These are phyloP conservation scores for Eriosoma lanigerum DNA, from an alignment of 1,140 invertebrate genomes.

Conservation along the genomic window DNA sequence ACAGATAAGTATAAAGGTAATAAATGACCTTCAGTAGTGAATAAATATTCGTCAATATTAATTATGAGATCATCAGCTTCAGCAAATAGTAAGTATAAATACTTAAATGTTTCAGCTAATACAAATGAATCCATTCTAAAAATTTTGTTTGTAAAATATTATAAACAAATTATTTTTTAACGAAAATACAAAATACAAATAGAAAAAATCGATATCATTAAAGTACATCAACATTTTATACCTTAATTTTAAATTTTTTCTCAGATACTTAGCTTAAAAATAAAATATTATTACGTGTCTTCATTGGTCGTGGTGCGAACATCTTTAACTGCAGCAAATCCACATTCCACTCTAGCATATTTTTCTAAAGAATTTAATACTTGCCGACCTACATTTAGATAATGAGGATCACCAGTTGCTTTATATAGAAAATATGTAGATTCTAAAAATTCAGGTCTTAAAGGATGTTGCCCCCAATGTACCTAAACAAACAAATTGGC, in stretches of 20 bases:
- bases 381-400: constrained; percentile 88
- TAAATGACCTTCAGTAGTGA: constrained; percentile 96
- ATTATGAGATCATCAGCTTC: constrained; percentile 83
- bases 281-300: constrained; percentile 63
- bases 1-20: constrained; percentile 75
- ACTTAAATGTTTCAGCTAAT: constrained; percentile 96
- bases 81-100: constrained; percentile 91
- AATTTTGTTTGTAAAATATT: constrained; percentile 24
- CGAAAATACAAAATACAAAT: background rate
- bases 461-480: constrained; percentile 96
- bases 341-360: constrained; percentile 90
- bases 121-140: constrained; percentile 96
- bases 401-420: constrained; percentile 93
- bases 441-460: constrained; percentile 96
- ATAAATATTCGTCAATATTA: constrained; percentile 93
- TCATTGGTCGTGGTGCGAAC: constrained; percentile 87
- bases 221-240: constrained; percentile 2
- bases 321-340: constrained; percentile 95
- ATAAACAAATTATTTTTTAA: too few species aligned
- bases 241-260: background rate
- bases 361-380: constrained; percentile 89
- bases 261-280: constrained; percentile 33
- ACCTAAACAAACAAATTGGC: constrained; percentile 64
- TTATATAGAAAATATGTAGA: constrained; percentile 96
- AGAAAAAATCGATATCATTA: background rate